Percentiles rank a stretch among this genome's conserved stretches.
These are phyloP conservation scores for Bugulina stolonifera DNA, from an alignment of 2,888 invertebrate species.

Conservation along the genomic window DNA sequence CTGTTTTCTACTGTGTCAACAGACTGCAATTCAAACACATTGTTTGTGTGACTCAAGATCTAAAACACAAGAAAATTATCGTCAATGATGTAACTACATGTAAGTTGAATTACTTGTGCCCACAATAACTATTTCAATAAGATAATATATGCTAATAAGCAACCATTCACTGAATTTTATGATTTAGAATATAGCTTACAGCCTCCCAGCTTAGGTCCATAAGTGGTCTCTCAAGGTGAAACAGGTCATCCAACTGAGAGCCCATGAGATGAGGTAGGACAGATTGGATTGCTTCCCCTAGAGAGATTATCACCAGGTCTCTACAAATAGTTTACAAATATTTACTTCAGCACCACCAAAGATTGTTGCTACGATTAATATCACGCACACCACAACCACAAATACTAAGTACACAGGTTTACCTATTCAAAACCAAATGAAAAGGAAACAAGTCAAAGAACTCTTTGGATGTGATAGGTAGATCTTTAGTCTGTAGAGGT, in stretches of 20 bases:
- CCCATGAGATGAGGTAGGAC: constrained; percentile 56
- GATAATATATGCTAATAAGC: too few species aligned
- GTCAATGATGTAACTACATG: too few species aligned
- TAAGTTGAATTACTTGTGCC: too few species aligned
- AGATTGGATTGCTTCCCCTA: constrained; percentile 47
- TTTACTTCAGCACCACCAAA: too few species aligned
- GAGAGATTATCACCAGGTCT: constrained; percentile 47
- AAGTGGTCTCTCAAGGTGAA: constrained; percentile 81
- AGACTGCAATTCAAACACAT: constrained; percentile 89
- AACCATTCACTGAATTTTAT: too few species aligned
- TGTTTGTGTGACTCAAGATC: constrained; percentile 91
- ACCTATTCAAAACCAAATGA: constrained; percentile 86
- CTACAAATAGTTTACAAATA: not conserved
- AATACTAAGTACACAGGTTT: not conserved
- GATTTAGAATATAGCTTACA: constrained; percentile 65
- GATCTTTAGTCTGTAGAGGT: not conserved
- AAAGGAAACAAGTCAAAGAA: constrained; percentile 96
- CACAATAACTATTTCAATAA: too few species aligned
- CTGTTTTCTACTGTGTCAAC: constrained; percentile 62
- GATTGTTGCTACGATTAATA: too few species aligned
- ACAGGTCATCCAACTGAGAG: constrained; percentile 84
- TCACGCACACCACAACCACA: too few species aligned
- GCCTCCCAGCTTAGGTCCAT: constrained; percentile 91
- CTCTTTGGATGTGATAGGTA: constrained; percentile 54
- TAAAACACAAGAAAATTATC: too few species aligned